These are phyloP conservation scores for Brevimyrus niger DNA, from an alignment of 2,113 vertebrate species.

Conservation along the genomic window DNA sequence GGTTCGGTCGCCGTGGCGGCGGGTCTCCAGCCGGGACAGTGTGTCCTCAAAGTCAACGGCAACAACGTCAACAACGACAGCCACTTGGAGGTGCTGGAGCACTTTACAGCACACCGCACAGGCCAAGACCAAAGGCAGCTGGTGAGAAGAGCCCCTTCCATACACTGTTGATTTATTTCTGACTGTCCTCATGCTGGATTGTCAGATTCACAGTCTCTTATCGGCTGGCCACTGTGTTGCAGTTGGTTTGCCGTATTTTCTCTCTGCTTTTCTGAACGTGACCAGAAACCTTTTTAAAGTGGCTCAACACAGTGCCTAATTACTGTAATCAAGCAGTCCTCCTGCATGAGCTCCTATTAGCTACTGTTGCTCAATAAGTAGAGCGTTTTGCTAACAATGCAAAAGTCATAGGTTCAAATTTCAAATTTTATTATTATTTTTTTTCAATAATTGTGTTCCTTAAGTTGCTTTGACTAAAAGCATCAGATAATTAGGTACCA, in stretches of 20 bases:
- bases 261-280: neutral
- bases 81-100: conserved; percentile 77
- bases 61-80: conserved; percentile 66
- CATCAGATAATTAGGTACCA: neutral
- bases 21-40: conserved; percentile 88
- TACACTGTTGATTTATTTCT: neutral
- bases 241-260: neutral
- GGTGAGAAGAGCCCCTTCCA: conserved; percentile 26
- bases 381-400: neutral
- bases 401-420: neutral
- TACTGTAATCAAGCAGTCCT: neutral
- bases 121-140: conserved; percentile 55
- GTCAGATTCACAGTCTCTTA: neutral
- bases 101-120: conserved; percentile 74
- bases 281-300: neutral
- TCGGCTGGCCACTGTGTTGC: neutral
- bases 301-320: neutral
- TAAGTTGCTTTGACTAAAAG: neutral
- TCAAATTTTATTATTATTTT: too few species aligned
- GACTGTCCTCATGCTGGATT: neutral
- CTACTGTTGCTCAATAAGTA: neutral
- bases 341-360: neutral
- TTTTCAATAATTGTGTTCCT: too few species aligned
- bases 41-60: conserved; percentile 86
- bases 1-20: conserved; percentile 76